Percentiles rank a stretch among this genome's conserved stretches.
phyloP scores from a whole-genome alignment of 2,888 invertebrate species.

The Chelonus formosanus region DNA sequence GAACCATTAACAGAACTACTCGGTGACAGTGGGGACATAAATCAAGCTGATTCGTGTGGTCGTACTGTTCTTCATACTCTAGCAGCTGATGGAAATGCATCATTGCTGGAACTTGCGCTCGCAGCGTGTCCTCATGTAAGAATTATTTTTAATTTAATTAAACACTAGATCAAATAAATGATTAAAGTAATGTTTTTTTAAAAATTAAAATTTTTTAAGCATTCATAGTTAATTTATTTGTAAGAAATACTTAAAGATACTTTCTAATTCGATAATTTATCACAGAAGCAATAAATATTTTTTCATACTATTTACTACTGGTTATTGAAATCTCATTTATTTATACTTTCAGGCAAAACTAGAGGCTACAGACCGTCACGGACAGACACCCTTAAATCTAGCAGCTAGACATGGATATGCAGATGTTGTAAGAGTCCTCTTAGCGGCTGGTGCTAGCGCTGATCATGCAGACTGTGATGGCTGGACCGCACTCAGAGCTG shows the following conservation, averaged over 20 bases:
- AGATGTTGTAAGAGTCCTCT: conserved; percentile 74
- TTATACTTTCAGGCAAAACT: conserved; percentile 61
- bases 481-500: conserved; percentile 90
- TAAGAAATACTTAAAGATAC: too few relatives aligned
- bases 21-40: conserved; percentile 66
- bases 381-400: conserved; percentile 86
- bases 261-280: too few relatives aligned
- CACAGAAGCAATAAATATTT: too few relatives aligned
- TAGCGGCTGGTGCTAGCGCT: conserved; percentile 74
- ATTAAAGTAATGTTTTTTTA: too few relatives aligned
- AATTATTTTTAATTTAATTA: neutral
- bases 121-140: conserved; percentile 70
- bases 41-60: conserved; percentile 70
- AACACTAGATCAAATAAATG: too few relatives aligned
- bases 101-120: conserved; percentile 72
- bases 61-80: conserved; percentile 80
- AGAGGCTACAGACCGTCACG: conserved; percentile 77
- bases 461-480: conserved; percentile 86
- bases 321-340: neutral
- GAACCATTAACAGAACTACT: conserved; percentile 64
- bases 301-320: neutral
- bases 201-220: too few relatives aligned
- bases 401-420: conserved; percentile 83
- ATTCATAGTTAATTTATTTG: too few relatives aligned
- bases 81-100: conserved; percentile 79